Conservation (phyloP, 2,113 vertebrate genomes). For the Euleptes europaea region DNA sequence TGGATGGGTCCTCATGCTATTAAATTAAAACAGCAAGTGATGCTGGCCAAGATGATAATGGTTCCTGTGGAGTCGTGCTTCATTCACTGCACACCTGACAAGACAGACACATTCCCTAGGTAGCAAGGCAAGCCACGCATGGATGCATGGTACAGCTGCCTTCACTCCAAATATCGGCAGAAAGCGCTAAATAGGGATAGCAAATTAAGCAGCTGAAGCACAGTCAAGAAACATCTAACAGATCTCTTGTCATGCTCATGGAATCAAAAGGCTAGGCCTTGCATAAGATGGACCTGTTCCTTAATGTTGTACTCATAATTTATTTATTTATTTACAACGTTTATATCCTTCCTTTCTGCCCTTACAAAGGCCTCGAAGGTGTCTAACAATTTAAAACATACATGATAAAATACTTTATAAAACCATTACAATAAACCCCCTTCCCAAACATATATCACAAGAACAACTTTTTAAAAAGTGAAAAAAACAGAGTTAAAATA, state of each 20-base stretch:
- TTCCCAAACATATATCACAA: too few relatives aligned
- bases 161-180: conserved; percentile 49
- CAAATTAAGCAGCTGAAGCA: conserved; percentile 40
- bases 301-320: neutral
- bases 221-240: conserved; percentile 37
- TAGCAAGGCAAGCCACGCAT: conserved; percentile 50
- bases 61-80: conserved; percentile 39
- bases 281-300: neutral
- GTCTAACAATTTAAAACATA: too few relatives aligned
- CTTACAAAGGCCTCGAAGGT: too few relatives aligned
- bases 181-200: conserved; percentile 54
- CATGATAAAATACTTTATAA: too few relatives aligned
- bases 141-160: conserved; percentile 56
- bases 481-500: too few relatives aligned
- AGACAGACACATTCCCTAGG: conserved; percentile 36
- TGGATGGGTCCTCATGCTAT: conserved; percentile 12
- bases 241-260: conserved; percentile 20
- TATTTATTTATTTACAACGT: too few relatives aligned
- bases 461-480: too few relatives aligned
- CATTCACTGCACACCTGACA: conserved; percentile 49
- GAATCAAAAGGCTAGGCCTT: conserved; percentile 2
- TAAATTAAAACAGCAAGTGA: conserved; percentile 26
- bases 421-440: too few relatives aligned
- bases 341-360: too few relatives aligned
- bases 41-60: conserved; percentile 2